Conservation (phyloP, 2,113 vertebrate genomes). For the Sebastes fasciatus region DNA sequence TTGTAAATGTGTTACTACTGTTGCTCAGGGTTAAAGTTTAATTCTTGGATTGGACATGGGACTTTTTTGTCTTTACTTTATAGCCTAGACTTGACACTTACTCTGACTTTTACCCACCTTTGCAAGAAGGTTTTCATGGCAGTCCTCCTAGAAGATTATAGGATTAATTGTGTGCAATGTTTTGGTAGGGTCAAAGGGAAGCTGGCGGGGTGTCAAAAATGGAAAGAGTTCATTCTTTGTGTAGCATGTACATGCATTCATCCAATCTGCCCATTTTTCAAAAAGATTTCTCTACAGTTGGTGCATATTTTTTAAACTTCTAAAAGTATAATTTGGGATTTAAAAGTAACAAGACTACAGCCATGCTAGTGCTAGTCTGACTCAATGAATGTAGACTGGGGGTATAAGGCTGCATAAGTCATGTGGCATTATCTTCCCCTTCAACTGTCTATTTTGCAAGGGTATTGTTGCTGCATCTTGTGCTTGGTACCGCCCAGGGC, state of each 20-base stretch:
- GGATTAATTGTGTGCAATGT: background rate
- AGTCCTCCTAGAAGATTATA: background rate
- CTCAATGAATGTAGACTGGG: no score
- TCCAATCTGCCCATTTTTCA: background rate
- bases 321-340: no score
- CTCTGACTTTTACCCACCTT: background rate
- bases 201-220: background rate
- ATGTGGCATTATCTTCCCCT: no score
- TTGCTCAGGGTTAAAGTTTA: background rate
- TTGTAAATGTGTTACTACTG: background rate
- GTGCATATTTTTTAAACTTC: background rate
- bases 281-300: background rate
- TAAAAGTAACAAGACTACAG: no score
- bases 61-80: background rate
- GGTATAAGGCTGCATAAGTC: no score
- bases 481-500: no score
- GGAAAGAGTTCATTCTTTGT: background rate
- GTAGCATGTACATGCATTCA: background rate
- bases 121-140: background rate
- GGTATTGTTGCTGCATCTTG: no score
- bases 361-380: no score
- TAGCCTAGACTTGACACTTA: background rate
- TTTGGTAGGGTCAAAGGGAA: background rate
- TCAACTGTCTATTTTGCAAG: no score
- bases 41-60: background rate